Base-by-base conservation (phyloP, 1,140 invertebrate genomes). In the Brachionus asplanchnoidis region DNA sequence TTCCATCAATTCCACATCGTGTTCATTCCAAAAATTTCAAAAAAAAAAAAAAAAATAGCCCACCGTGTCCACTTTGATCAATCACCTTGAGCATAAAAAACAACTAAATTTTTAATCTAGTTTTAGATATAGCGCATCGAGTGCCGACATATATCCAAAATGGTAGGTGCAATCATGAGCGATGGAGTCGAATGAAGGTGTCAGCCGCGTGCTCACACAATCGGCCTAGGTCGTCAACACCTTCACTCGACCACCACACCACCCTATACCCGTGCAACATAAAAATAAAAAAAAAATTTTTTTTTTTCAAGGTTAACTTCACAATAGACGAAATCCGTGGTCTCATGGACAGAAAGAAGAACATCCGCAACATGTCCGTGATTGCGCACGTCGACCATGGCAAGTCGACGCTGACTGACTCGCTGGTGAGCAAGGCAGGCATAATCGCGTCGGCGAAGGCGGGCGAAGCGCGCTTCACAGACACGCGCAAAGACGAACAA, bases 361-460 rank as follows among this genome's bases (percentile, higher is more conserved):
- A 99, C 89, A 99, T 99, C 91, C 94, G 98, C 90, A 99, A 99
- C 92, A 99, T 99, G 97, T 99, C 97, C 89, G 98, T 99, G 90
- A 99, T 99, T 91, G 98, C 98, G 87, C 98, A 99, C 91, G 98
- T 99, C 85, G 98, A 99, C 93, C 98, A 99, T 90, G 98, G 98
- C 89, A 99, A 99, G 91, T 99, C 97, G 86, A 99, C 98, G 73
- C 90, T 99, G 89, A 99, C 98, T 65, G 98, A 99, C 91, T 99
- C 98, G 77, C 92, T 99, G 87, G 97, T 99, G 66, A 97, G 97
- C 82, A 99, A 99, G 91, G 98, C 97, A 88, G 98, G 98, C 92
- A 99, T 99, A 89, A 99, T 99, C 91, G 97, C 98, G 87, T 94
- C 94, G 87, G 94, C 96, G 46, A 97, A 98, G 88, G 98, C 98